A percentile compares a stretch with the other conserved stretches of the same genome.
Conservation (phyloP, 2,113 vertebrate species). For the Pithys albifrons region DNA sequence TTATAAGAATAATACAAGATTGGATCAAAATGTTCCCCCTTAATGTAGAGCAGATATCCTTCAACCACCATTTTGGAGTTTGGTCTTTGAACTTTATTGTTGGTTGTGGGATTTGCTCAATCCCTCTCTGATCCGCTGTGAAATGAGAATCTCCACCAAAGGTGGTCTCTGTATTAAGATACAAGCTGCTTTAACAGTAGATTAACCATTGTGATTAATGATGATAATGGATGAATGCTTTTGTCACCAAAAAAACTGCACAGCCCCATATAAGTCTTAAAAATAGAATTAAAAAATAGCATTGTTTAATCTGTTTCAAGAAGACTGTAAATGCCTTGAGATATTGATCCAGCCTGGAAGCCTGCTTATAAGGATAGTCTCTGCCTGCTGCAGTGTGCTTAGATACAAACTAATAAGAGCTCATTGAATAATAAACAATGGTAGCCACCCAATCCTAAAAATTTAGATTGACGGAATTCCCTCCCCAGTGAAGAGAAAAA, state of each 20-base stretch:
- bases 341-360: constrained; percentile 75
- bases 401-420: constrained; percentile 80
- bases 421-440: constrained; percentile 78
- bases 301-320: constrained; percentile 72
- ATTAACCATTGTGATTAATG: constrained; percentile 14
- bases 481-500: constrained; percentile 62
- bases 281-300: constrained; percentile 64
- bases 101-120: background rate
- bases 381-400: constrained; percentile 67
- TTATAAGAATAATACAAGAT: background rate
- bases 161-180: constrained; percentile 15
- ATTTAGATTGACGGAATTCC: constrained; percentile 76
- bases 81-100: background rate
- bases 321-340: constrained; percentile 74
- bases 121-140: background rate
- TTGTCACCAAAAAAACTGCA: constrained; percentile 29
- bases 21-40: background rate
- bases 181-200: constrained; percentile 4
- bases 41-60: background rate
- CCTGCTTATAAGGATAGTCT: constrained; percentile 62
- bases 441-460: constrained; percentile 74
- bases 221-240: constrained; percentile 18
- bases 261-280: background rate
- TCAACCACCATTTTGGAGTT: background rate
- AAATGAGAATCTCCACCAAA: background rate